Evolutionary conservation across 2,797 vertebrate genomes (phyloP), one percentile per base, ranked within the genome.

Genomic region (Pygocentrus nattereri): DNA sequence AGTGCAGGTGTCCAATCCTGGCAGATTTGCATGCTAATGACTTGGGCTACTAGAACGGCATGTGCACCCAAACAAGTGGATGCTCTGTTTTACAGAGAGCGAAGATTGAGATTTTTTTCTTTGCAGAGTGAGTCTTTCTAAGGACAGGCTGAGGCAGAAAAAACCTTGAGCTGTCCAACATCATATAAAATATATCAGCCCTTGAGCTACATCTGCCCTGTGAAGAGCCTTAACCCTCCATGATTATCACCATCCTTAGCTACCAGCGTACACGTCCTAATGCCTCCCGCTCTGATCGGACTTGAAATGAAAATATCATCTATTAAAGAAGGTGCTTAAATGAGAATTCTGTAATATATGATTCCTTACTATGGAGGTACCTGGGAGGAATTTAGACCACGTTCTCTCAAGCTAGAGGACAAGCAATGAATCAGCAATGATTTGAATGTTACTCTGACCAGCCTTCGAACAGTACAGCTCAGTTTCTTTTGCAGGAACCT

Each of bases 171-270:
- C 59, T 72, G 78, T 75, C 83, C 71, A 74, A 70, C 76, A 75
- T 64, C 67, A 81, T 74, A 30, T 77, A 78, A 81, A 81, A 82
- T 81, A 75, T 82, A 74, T 74, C 70, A 85, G 79, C 70, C 72
- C 64, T 61, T 65, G 71, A 68, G 59, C 64, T 78, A 38, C 23
- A 58, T 54, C 54, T 78, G 56, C 75, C 75, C 79, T 69, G 76
- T 69, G 79, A 78, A 59, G 50, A 19, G 27, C 58, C 56, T 71
- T 79, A 34, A 58, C 56, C 67, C 61, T 76, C 52, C 5, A 30
- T 78, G 77, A 78, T 34, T 31, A 77, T 30, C 30, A 74, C 30
- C 69, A 73, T 30, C 44, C 68, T 69, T 52, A 74, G 41, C 68
- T 31, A 71, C 0, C 65, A 69, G 38, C 41, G 4, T 7, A 25